Evolutionary conservation across 2,797 vertebrate species (phyloP), one percentile per base, ranked within the genome.

Genomic region (Falco berigora): DNA sequence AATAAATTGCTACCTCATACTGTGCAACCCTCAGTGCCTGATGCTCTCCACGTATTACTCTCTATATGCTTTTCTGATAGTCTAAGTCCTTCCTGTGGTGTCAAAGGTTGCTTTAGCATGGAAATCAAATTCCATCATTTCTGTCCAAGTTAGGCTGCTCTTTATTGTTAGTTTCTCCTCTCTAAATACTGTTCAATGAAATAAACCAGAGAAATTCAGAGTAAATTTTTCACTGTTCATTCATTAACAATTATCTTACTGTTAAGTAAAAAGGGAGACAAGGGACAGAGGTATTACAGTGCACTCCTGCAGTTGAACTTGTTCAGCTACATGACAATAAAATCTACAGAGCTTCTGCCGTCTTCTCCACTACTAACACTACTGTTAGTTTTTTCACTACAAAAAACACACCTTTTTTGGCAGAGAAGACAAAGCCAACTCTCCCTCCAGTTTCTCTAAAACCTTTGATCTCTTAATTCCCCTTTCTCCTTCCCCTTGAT

Each of bases 381-480:
- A 55, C 59, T 76, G 61, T 49, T 84, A 46, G 4, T 15, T 85
- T 79, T 93, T 96, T 81, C 67, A 71, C 77, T 82, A 80, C 19
- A 84, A 82, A 96, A 56, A 64, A 2, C 24, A 40, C 84, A 77
- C 55, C 42, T 76, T 79, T 93, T 96, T 95, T 92, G 85, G 81
- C 95, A 96, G 75, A 14, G 49, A 92, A 95, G 93, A 96, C 93
- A 92, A 96, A 94, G 82, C 44, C 90, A 90, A 87, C 73, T 92
- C 79, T 93, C 82, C 81, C 89, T 92, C 69, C 53, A 86, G 92
- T 92, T 95, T 67, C 86, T 80, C 73, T 62, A 53, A 62, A 83
- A 84, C 86, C 86, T 97, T 96, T 96, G 93, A 96, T 96, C 93
- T 96, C 91, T 80, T 83, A 86, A 81, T 94, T 95, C 92, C 71